Base-by-base conservation (phyloP, 2,888 invertebrate genomes). In the Drosophila pseudotakahashii region DNA sequence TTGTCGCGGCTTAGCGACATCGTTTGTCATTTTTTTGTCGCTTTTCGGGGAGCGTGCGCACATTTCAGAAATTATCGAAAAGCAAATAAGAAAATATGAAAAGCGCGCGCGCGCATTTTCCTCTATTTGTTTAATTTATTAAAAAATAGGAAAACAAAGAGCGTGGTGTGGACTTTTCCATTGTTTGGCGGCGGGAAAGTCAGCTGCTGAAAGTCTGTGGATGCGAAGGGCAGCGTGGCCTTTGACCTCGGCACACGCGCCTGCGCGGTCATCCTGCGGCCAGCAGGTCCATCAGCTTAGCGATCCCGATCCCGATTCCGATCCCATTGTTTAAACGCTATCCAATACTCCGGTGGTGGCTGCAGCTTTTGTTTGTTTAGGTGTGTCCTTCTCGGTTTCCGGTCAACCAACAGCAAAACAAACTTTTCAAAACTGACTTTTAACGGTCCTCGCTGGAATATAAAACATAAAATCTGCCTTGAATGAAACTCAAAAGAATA, bases 1-100 rank as follows among this genome's bases (percentile, higher is more conserved):
- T 83, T 83, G 88, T 88, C 88, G 85, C 82, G 68, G 85, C 88
- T 88, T 88, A 87, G 79, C 73, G 60, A 67, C 52, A 48, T 67
- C 73, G 70, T 75, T 75, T 75, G 63, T 75, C 74, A 75, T 75
- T 54, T 64, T 57, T 59, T 16, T 41, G n/a, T 23, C 10, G 23
- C 45, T 57, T 61, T 10, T 26, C 14, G 32, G 19, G 61, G 36
- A 62, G 62, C 62, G 70, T 55, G 70, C 54, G 50, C 52, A 16
- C 54, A 30, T 39, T 39, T 0, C n/a, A n/a, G 23, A 76, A 81
- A 81, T 73, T 85, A 77, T 81, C 48, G 71, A 81, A 85, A 76
- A 73, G 77, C 71, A 85, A 88, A 88, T 75, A 73, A 73, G 69
- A 76, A 73, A 77, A 81, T 85, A 85, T 82, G 82, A 83, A 81